Evolutionary conservation across 2,797 vertebrate genomes (phyloP).

Genomic region (Hyperoplus lanceolatus): DNA sequence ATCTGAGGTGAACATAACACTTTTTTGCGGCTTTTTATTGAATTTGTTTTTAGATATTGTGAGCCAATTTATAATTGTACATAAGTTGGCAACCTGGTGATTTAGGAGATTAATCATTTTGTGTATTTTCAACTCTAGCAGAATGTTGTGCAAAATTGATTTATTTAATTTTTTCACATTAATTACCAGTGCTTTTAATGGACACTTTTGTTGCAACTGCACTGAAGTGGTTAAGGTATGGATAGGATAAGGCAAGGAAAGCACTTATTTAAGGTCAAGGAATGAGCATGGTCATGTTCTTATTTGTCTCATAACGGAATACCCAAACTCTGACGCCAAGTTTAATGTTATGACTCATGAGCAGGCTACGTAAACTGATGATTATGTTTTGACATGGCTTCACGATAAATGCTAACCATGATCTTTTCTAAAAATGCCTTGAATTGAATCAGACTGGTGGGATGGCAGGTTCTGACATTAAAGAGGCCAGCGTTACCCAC

Average conservation of each 20-base stretch:
- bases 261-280: background rate
- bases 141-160: background rate
- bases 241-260: background rate
- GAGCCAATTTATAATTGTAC: background rate
- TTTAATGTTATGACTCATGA: background rate
- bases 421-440: constrained; percentile 3
- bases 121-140: background rate
- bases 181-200: background rate
- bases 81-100: background rate
- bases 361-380: too few relatives aligned
- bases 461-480: constrained; percentile 26
- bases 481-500: background rate
- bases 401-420: background rate
- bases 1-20: background rate
- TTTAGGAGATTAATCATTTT: background rate
- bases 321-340: background rate
- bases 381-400: too few relatives aligned
- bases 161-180: background rate
- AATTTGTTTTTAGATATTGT: background rate
- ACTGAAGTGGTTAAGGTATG: background rate
- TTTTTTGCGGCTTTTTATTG: background rate
- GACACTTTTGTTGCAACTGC: background rate
- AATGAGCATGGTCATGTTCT: background rate
- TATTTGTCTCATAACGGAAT: background rate
- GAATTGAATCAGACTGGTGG: background rate